These are phyloP conservation scores for Ataeniobius toweri DNA, from an alignment of 2,797 vertebrate genomes.

Conservation along the genomic window DNA sequence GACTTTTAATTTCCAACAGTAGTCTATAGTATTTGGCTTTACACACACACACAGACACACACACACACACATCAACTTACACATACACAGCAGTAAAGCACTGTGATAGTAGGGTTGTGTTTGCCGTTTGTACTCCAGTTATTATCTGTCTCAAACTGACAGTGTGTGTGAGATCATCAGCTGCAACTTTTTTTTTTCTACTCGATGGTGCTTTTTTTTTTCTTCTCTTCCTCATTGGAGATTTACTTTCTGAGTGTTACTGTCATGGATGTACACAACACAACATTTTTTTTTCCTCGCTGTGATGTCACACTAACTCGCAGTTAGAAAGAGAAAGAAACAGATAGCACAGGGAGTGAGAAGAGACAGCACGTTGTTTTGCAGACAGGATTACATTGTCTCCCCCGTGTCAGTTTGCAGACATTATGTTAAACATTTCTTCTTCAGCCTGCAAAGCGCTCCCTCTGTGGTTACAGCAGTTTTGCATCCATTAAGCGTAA, in stretches of 20 bases:
- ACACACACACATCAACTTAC: not conserved
- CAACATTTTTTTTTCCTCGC: slow-evolving; percentile 15
- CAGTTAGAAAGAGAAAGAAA: slow-evolving; percentile 38
- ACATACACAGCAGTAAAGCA: not conserved
- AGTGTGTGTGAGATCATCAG: slow-evolving; percentile 18
- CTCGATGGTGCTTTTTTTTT: not conserved
- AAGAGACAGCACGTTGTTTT: slow-evolving; percentile 60
- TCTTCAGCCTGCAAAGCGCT: slow-evolving; percentile 24
- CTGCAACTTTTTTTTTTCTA: slow-evolving; percentile 21
- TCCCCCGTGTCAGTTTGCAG: slow-evolving; percentile 64
- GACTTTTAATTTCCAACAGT: slow-evolving; percentile 23
- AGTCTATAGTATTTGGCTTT: not conserved
- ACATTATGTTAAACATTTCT: slow-evolving; percentile 61
- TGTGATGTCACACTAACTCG: slow-evolving; percentile 36
- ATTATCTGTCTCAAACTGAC: slow-evolving; percentile 17
- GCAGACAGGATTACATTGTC: slow-evolving; percentile 73
- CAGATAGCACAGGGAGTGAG: slow-evolving; percentile 21
- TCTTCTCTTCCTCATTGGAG: slow-evolving; percentile 21
- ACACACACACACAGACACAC: not conserved
- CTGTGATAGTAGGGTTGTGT: slow-evolving; percentile 14
- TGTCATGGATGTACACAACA: slow-evolving; percentile 43
- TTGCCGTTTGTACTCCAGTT: slow-evolving; percentile 7
- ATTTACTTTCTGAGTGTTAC: slow-evolving; percentile 42
- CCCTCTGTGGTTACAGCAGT: not conserved
- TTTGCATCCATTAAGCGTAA: slow-evolving; percentile 29